Evolutionary conservation across 2,888 invertebrate species (phyloP), one percentile per base, ranked within the genome.

Genomic region (Melikaiella ostensackeni): DNA sequence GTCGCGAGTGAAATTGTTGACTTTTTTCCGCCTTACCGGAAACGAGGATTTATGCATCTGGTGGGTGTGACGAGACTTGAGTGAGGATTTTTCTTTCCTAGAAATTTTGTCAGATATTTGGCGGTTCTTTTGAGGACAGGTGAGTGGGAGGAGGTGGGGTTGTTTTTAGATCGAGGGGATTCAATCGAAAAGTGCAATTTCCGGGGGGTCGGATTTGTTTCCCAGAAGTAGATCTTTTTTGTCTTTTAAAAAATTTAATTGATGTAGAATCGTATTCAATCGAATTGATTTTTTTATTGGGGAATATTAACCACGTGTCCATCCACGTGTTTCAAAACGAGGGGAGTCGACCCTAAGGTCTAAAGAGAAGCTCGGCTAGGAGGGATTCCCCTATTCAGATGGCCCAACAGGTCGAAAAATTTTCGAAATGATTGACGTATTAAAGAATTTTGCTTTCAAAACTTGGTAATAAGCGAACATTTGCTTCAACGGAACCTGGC

Each of bases 41-140:
- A 63, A 63, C 63, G 4, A 38, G 35, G 21, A 63, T 35, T 63
- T 59, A 38, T 63, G 35, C 33, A 21, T 21, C 35, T 63, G 55
- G 27, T 64, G 75, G 33, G 85, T 85, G 83, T 83, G 85, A 82
- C 84, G 82, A 82, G 11, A 35, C 11, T 63, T 63, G 30, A 63
- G 19, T 33, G 33, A 35, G n/a, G 11, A n/a, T 35, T 21, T 11
- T 21, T 33, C 11, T 35, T 21, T 35, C 7, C 21, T 27, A 21
- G 2, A 59, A 24, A 16, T 59, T 59, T 16, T 13, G 16, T 11
- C 24, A 59, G 16, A 59, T 6, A 13, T 59, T 59, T 27, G 13
- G 7, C 16, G 16, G 21, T 9, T 59, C 11, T 27, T 16, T 27
- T 27, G 7, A 59, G 11, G 16, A 24, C 13, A 59, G 59, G 27